Conservation (phyloP, 2,113 vertebrate species). For the Lanius ludovicianus region DNA sequence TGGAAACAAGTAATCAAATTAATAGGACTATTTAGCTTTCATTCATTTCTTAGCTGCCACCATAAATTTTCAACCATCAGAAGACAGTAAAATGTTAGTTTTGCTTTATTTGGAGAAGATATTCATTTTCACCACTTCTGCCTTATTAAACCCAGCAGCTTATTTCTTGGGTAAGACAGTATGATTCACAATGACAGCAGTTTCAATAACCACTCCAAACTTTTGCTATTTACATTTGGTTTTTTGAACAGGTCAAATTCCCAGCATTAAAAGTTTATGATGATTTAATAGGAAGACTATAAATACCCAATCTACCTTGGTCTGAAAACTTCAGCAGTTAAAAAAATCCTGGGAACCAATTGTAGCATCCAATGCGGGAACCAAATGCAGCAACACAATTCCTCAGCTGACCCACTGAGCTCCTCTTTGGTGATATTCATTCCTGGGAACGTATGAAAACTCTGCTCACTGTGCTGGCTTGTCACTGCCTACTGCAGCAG, state of each 20-base stretch:
- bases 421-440: background rate
- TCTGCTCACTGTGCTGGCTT: background rate
- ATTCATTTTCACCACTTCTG: slow-evolving; percentile 43
- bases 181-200: slow-evolving; percentile 47
- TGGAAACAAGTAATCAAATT: slow-evolving; percentile 69
- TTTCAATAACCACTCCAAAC: slow-evolving; percentile 51
- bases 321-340: slow-evolving; percentile 8
- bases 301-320: slow-evolving; percentile 9
- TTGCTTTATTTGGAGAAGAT: slow-evolving; percentile 59
- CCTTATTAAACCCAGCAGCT: slow-evolving; percentile 43
- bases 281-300: slow-evolving; percentile 43
- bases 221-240: slow-evolving; percentile 45
- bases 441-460: background rate
- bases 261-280: slow-evolving; percentile 37
- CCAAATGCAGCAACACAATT: background rate
- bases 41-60: slow-evolving; percentile 60
- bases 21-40: slow-evolving; percentile 64
- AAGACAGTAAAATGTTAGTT: slow-evolving; percentile 58
- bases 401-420: background rate
- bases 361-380: background rate
- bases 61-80: slow-evolving; percentile 27
- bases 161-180: slow-evolving; percentile 5
- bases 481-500: background rate
- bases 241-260: slow-evolving; percentile 43
- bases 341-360: background rate